Evolutionary conservation across 1,140 invertebrate genomes (phyloP), one percentile per base, ranked within the genome.

Genomic region (Brachionus asplanchnoidis): DNA sequence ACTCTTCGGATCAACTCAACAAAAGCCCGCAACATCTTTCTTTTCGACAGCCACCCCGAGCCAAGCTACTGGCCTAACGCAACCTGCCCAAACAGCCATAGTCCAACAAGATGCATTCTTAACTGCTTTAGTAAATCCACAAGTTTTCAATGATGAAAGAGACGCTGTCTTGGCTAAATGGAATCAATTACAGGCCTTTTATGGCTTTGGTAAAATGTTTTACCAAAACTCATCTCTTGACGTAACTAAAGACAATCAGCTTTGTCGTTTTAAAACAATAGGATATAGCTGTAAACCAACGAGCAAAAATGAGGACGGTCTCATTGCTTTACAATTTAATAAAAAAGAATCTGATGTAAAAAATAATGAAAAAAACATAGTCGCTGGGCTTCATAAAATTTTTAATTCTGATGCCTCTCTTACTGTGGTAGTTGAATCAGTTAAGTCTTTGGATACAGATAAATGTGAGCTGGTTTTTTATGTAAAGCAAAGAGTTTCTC

Each of bases 161-260:
- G 96, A 98, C 88, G 93, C 93, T 85, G 94, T 95, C 40, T 91
- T 98, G 46, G 94, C 95, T 2, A 94, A 94, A 88, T 97, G 95
- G 94, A 98, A 98, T 88, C 93, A 96, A 84, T 90, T 98, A 53
- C 95, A 97, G 89, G 95, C 96, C 1, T 93, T 94, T 86, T 97
- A 96, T 95, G 97, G 96, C 2, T 92, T 92, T 80, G 95, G 95
- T 87, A 92, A 93, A 89, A 92, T 91, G 78, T 88, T 86, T 84
- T 89, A 50, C 53, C 46, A 75, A 32, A 66, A 84, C 36, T 17
- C 17, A 44, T 73, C 32, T 14, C 20, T 66, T 14, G 46, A 86
- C 40, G 82, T 65, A 28, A 46, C 23, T 17, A 68, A 82, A 82
- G 65, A 82, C 40, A 60, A 65, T n/a, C 53, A 60, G 44, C 28